Conservation (phyloP, 2,113 vertebrate genomes). For the Capreolus pygargus region DNA sequence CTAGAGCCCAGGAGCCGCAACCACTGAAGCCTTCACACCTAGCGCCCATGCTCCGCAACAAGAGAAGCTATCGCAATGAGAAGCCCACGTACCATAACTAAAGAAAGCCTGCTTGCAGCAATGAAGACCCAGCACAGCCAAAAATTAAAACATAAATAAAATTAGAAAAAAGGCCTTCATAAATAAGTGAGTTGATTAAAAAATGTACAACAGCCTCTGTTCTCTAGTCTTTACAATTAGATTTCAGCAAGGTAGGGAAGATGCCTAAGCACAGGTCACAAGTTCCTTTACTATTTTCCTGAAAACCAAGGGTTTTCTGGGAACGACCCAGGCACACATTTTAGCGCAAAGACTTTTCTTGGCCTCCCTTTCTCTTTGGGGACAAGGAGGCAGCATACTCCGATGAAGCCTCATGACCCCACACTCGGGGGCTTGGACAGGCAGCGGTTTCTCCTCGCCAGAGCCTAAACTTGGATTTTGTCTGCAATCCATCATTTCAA, state of each 20-base stretch:
- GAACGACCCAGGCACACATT: neutral
- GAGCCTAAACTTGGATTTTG: neutral
- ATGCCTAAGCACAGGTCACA: neutral
- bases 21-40: neutral
- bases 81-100: neutral
- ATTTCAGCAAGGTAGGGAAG: neutral
- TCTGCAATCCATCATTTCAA: conserved; percentile 5
- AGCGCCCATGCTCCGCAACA: neutral
- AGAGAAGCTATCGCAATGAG: neutral
- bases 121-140: neutral
- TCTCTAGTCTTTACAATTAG: neutral
- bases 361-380: neutral
- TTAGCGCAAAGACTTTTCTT: neutral
- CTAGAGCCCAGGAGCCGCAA: neutral
- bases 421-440: neutral
- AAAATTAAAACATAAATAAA: neutral
- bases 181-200: neutral
- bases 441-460: neutral
- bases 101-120: neutral
- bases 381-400: neutral
- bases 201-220: neutral
- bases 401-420: neutral
- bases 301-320: neutral
- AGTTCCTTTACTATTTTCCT: neutral
- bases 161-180: neutral